Base-by-base conservation (phyloP, 2,888 invertebrate genomes). In the Chrysodeixis includens region DNA sequence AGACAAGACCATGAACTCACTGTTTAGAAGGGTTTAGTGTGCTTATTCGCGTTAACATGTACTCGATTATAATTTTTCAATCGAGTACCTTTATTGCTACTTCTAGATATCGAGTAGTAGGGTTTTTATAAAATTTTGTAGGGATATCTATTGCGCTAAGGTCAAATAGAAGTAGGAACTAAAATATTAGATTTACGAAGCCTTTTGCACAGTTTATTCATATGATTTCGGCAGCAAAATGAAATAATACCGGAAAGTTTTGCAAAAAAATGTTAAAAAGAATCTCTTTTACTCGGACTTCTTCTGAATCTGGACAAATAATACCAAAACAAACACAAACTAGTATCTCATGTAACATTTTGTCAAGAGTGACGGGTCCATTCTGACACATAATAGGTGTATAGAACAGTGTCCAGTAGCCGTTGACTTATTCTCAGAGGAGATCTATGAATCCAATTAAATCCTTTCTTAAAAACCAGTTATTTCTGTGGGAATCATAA, bases 1-100 rank as follows among this genome's bases (percentile, higher is more conserved):
- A 86, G 80, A 78, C 76, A 82, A 79, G 88, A 81, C 86, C 88
- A 73, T 88, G 88, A 88, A 86, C 87, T 83, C 83, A 55, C 64
- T 57, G 78, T 86, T 86, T 87, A 87, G 87, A 88, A 87, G 86
- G 88, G 87, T 80, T 79, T 72, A 72, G 53, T 72, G 62, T 69
- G 63, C 69, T 74, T 78, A 66, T 70, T 65, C 56, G 62, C 57
- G 56, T 63, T 71, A 52, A 73, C 51, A 74, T 74, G 63, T 62
- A 52, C 62, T 65, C 68, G 64, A 60, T 68, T 71, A 71, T 63
- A 62, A 59, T 62, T 76, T 76, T 78, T 66, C 58, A 63, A 71
- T 71, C 54, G 66, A 61, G 35, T 49, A 32, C 40, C 40, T 40
- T 61, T 75, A 57, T 55, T 66, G 77, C 58, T 77, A 63, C 59